A percentile compares a stretch with the other conserved stretches of the same genome.
These are phyloP conservation scores for Rhegmatorhina hoffmannsi DNA, from an alignment of 2,113 vertebrate species.

Conservation along the genomic window DNA sequence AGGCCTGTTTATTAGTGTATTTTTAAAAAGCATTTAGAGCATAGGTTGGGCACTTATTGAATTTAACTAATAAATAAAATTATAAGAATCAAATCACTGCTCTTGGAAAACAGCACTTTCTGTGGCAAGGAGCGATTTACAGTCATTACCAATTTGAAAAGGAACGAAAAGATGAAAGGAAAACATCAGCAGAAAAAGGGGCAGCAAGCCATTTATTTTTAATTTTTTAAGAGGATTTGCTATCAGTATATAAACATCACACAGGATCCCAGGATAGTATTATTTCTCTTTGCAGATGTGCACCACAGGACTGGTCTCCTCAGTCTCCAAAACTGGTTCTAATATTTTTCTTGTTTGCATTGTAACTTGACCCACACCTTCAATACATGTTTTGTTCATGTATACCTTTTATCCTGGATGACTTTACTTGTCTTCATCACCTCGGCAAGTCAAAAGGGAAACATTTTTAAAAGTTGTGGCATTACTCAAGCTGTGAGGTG, in stretches of 20 bases:
- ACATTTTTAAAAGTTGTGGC: slow-evolving; percentile 60
- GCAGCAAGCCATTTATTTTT: background rate
- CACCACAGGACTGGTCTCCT: slow-evolving; percentile 8
- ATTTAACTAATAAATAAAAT: slow-evolving; percentile 44
- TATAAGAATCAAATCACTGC: slow-evolving; percentile 21
- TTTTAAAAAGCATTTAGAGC: slow-evolving; percentile 27
- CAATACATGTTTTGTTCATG: background rate
- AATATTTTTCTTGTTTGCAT: slow-evolving; percentile 64
- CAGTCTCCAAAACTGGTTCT: slow-evolving; percentile 46
- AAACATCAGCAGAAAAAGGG: slow-evolving; percentile 23
- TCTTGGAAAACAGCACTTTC: background rate
- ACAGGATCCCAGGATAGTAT: background rate
- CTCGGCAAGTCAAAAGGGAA: slow-evolving; percentile 60
- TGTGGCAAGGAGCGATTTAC: background rate
- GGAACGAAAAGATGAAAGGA: slow-evolving; percentile 64
- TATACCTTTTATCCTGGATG: slow-evolving; percentile 54
- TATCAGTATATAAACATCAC: background rate
- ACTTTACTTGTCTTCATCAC: slow-evolving; percentile 65
- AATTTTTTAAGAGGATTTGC: background rate
- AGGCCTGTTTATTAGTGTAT: slow-evolving; percentile 3
- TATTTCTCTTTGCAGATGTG: background rate
- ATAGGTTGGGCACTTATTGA: slow-evolving; percentile 20
- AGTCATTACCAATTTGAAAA: slow-evolving; percentile 42
- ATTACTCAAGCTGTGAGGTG: slow-evolving; percentile 62
- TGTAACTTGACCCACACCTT: slow-evolving; percentile 21